These are phyloP conservation scores for Myotis lucifugus DNA, from an alignment of 2,113 vertebrate species.

Conservation along the genomic window DNA sequence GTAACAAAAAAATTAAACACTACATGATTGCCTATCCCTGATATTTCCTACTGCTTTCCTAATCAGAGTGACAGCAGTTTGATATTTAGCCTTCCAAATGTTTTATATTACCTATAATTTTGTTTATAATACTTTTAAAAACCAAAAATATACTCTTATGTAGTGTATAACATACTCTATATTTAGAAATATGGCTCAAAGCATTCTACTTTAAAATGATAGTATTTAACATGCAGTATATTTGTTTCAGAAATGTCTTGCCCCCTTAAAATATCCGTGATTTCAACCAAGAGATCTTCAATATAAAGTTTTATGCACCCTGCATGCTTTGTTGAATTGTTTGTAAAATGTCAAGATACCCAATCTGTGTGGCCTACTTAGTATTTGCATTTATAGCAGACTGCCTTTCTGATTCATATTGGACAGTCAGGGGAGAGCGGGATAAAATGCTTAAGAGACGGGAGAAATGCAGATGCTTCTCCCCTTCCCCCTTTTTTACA, in stretches of 20 bases:
- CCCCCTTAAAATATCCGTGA: neutral
- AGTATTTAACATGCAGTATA: neutral
- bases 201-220: neutral
- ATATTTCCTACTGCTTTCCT: neutral
- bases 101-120: slow-evolving; percentile 11
- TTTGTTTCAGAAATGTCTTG: slow-evolving; percentile 19
- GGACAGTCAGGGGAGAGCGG: neutral
- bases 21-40: neutral
- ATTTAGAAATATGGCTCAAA: neutral
- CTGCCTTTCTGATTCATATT: slow-evolving; percentile 29
- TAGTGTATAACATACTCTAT: neutral
- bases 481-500: fast-evolving
- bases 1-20: neutral
- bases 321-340: neutral
- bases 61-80: neutral
- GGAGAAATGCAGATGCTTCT: neutral
- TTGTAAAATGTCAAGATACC: neutral
- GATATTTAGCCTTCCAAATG: neutral
- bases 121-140: neutral
- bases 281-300: neutral
- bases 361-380: neutral
- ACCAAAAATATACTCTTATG: neutral
- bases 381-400: neutral
- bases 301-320: neutral
- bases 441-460: neutral